Evolutionary conservation across 2,797 vertebrate species (phyloP).

Genomic region (Bryconaethiops microstoma): DNA sequence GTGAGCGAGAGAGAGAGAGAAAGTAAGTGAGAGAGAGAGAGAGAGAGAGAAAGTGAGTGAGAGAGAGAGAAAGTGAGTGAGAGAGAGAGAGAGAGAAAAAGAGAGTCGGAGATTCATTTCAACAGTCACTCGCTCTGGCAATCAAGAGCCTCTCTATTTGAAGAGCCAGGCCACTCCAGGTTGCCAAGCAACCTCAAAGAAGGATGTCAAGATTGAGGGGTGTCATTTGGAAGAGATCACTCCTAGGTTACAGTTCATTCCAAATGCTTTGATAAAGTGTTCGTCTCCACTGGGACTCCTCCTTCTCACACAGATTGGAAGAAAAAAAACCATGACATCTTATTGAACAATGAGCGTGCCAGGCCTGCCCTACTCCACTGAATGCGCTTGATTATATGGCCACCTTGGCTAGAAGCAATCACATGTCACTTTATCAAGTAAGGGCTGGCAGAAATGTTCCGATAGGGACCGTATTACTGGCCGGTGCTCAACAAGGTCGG

Average conservation of each 20-base stretch:
- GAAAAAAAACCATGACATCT: background rate
- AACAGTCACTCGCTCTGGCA: constrained; percentile 56
- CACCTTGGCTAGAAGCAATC: constrained; percentile 18
- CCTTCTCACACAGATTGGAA: constrained; percentile 1
- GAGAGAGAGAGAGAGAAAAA: constrained; percentile 5
- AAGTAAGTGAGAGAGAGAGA: too few species aligned
- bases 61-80: background rate
- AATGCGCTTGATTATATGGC: constrained; percentile 24
- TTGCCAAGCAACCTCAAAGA: constrained; percentile 64
- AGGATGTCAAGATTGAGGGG: constrained; percentile 54
- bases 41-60: too few species aligned
- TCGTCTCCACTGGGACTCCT: constrained; percentile 36
- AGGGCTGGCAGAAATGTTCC: constrained; percentile 12
- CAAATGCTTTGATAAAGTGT: constrained; percentile 49
- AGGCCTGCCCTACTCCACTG: background rate
- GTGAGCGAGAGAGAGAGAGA: too few species aligned
- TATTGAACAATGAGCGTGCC: constrained; percentile 16
- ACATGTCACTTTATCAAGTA: constrained; percentile 37
- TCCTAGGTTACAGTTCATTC: constrained; percentile 54
- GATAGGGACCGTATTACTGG: constrained; percentile 6
- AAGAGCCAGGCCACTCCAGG: constrained; percentile 60
- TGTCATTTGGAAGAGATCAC: constrained; percentile 54
- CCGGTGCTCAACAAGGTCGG: background rate
- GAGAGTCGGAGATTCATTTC: constrained; percentile 51
- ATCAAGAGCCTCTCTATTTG: constrained; percentile 60